phyloP scores from a whole-genome alignment of 2,888 invertebrate genomes.

The Belgica antarctica region DNA sequence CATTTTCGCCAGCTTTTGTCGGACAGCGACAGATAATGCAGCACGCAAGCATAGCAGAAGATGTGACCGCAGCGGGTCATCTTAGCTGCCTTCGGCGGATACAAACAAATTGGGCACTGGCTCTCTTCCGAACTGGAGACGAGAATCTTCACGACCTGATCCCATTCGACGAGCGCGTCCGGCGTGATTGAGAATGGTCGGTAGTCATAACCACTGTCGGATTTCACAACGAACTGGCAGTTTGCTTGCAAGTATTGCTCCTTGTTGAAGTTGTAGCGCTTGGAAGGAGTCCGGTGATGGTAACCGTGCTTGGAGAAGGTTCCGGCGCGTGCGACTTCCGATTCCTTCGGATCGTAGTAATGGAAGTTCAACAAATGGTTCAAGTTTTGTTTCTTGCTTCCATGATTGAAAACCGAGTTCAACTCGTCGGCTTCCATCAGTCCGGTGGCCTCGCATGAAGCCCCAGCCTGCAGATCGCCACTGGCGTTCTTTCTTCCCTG shows the following conservation, averaged over 20 bases:
- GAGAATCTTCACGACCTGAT: constrained; percentile 85
- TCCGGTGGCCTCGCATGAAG: constrained; percentile 52
- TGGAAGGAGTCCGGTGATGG: constrained; percentile 46
- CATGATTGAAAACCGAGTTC: constrained; percentile 78
- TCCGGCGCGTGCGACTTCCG: constrained; percentile 48
- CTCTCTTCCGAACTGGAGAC: constrained; percentile 66
- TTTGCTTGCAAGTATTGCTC: constrained; percentile 93
- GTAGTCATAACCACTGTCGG: constrained; percentile 68
- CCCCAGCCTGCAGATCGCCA: constrained; percentile 45
- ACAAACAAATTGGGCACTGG: constrained; percentile 90
- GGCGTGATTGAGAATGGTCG: constrained; percentile 75
- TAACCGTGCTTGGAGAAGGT: constrained; percentile 47
- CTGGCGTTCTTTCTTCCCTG: not conserved
- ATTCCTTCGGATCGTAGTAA: constrained; percentile 66
- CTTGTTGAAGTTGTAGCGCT: constrained; percentile 78
- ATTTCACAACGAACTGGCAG: constrained; percentile 92
- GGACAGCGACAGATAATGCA: constrained; percentile 85
- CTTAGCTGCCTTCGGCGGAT: constrained; percentile 81
- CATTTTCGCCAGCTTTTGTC: constrained; percentile 82
- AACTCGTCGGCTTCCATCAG: constrained; percentile 63
- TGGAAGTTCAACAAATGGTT: constrained; percentile 93
- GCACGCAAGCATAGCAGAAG: constrained; percentile 92
- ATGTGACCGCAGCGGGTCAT: constrained; percentile 94
- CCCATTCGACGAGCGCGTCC: constrained; percentile 88
- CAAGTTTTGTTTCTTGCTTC: constrained; percentile 88